Percentiles rank a stretch among this genome's conserved stretches.
Conservation (phyloP, 2,797 vertebrate species). For the Hypotaenidia philippensis region DNA sequence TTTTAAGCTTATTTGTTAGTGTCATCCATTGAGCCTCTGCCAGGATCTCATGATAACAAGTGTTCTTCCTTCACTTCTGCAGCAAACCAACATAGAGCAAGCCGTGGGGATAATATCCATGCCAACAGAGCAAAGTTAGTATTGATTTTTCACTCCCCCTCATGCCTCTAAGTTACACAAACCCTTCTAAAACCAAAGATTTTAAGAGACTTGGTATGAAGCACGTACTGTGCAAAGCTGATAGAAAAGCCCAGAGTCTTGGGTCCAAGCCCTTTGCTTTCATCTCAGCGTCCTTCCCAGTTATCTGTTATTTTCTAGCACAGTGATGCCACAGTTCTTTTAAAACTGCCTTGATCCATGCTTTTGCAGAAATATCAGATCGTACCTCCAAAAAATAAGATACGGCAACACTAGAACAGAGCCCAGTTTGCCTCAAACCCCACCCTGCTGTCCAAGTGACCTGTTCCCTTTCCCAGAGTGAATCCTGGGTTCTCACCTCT, state of each 20-base stretch:
- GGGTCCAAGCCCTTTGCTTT: neutral
- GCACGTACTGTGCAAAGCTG: fast-evolving
- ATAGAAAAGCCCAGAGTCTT: no score
- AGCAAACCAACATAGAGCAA: neutral
- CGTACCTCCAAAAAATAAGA: neutral
- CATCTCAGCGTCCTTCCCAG: neutral
- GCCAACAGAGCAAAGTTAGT: neutral
- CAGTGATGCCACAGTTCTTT: neutral
- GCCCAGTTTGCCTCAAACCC: neutral
- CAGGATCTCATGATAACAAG: neutral
- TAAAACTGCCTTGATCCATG: neutral
- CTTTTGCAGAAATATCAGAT: neutral
- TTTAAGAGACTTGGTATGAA: neutral
- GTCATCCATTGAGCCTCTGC: neutral
- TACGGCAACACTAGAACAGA: fast-evolving
- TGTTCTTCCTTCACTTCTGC: neutral
- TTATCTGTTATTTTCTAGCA: neutral
- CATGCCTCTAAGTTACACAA: neutral
- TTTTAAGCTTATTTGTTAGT: neutral
- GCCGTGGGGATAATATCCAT: neutral
- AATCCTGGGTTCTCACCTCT: neutral
- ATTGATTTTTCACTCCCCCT: neutral
- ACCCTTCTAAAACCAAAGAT: neutral
- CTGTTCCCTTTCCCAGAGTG: neutral
- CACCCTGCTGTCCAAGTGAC: neutral